Base-by-base conservation (phyloP, 2,113 vertebrate genomes). In the Eudyptes chrysolophus region DNA sequence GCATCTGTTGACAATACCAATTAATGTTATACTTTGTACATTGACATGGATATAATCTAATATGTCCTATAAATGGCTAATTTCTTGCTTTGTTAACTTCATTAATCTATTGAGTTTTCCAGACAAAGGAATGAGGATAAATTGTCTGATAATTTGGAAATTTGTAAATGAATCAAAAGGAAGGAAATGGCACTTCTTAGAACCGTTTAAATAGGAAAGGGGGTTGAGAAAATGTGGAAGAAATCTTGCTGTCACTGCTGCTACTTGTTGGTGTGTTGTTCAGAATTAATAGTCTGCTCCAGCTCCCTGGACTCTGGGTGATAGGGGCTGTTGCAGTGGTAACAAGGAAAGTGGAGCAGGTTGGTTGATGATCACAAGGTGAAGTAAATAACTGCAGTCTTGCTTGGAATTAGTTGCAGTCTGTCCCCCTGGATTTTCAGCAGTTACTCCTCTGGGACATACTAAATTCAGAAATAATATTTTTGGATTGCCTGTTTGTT, bases 191-290 rank as follows among this genome's bases (percentile, higher is more conserved):
- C 11, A 44, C 8, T 68, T 62, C 10, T 51, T 66, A 75, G 26
- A 90, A 60, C 22, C 0, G 0, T 40, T 66, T 40, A 40, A 75
- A 38, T 55, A 5, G 2, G 42, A 66, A 60, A 69, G 32, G 7
- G 5, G 4, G 13, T 92, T 62, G 58, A 62, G 55, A 68, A 94
- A 60, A 60, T 0, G 3, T 75, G 36, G 25, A 58, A 58, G 22
- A 38, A 83, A 55, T 40, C 12, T 54, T 88, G 10, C 24, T 85
- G 38, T 87, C 11, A 9, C 26, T 90, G 75, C 36, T 80, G 22
- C 46, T 68, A 2, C n/a, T 84, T 54, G 27, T n/a, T 1, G 1
- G 5, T 52, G 6, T 74, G 30, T 4, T 77, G 32, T 69, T 94
- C 26, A 48, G 34, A 79, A 62, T 79, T 72, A 60, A 17, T 13